These are phyloP conservation scores for Calliphora vomitoria DNA, from an alignment of 2,888 invertebrate species.

Conservation along the genomic window DNA sequence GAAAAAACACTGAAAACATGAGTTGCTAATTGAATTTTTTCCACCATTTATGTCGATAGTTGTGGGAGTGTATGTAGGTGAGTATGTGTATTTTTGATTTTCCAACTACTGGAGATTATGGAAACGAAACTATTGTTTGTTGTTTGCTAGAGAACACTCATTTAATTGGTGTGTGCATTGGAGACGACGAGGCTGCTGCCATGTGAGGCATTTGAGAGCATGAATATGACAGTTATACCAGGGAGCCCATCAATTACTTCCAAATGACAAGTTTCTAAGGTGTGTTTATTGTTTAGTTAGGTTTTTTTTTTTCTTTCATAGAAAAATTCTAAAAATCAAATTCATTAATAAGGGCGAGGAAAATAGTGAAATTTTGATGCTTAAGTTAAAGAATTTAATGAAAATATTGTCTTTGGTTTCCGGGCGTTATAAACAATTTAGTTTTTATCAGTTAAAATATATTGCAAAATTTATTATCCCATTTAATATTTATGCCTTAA, in stretches of 20 bases:
- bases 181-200: constrained; percentile 56
- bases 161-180: constrained; percentile 73
- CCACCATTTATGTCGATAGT: constrained; percentile 62
- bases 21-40: constrained; percentile 74
- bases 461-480: constrained; percentile 59
- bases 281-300: constrained; percentile 51
- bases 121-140: constrained; percentile 43
- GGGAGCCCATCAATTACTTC: constrained; percentile 67
- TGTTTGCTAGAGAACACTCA: constrained; percentile 63
- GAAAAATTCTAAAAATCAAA: constrained; percentile 30
- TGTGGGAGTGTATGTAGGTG: background rate
- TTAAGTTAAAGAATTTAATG: background rate
- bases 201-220: constrained; percentile 36
- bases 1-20: constrained; percentile 52
- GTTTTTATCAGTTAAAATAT: constrained; percentile 53
- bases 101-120: constrained; percentile 34
- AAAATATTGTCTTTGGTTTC: background rate
- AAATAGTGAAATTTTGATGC: background rate
- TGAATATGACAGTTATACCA: constrained; percentile 70
- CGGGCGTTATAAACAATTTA: constrained; percentile 49
- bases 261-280: constrained; percentile 66
- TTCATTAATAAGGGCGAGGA: background rate
- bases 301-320: background rate
- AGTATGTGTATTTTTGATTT: constrained; percentile 7
- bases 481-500: constrained; percentile 58